phyloP scores from a whole-genome alignment of 2,113 vertebrate species.

The Bufo bufo region DNA sequence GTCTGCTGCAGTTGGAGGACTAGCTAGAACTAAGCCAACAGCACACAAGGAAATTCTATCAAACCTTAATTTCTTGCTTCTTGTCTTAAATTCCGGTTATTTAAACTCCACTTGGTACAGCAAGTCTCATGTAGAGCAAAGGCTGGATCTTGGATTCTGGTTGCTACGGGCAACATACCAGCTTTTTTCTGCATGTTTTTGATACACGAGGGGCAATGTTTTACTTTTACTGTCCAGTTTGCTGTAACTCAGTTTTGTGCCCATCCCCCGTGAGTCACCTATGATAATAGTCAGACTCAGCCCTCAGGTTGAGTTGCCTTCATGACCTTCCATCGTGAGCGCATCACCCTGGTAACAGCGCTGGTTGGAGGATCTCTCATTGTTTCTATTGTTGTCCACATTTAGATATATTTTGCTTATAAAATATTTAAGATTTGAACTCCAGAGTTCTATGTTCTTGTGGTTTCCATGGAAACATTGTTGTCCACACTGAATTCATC shows the following conservation, averaged over 20 bases:
- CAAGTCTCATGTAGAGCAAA: too few species aligned
- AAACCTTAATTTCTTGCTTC: too few species aligned
- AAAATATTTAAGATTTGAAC: neutral
- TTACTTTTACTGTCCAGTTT: neutral
- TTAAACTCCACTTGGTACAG: too few species aligned
- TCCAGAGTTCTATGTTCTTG: neutral
- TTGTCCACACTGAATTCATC: neutral
- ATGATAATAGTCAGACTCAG: neutral
- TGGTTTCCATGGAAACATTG: conserved; percentile 32
- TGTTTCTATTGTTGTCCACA: neutral
- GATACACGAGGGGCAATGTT: neutral
- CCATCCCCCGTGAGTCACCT: neutral
- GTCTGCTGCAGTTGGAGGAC: too few species aligned
- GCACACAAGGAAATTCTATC: too few species aligned
- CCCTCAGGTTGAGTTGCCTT: neutral
- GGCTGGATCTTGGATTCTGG: neutral
- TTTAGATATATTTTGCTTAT: neutral
- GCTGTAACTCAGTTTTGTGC: neutral
- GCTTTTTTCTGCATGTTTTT: neutral
- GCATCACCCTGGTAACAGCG: neutral
- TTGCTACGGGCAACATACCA: neutral
- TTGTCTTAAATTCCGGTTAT: too few species aligned
- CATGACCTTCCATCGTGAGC: neutral
- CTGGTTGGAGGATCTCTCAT: neutral
- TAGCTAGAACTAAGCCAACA: too few species aligned